These are phyloP conservation scores for Hylaeus anthracinus DNA, from an alignment of 1,140 invertebrate species.

Conservation along the genomic window DNA sequence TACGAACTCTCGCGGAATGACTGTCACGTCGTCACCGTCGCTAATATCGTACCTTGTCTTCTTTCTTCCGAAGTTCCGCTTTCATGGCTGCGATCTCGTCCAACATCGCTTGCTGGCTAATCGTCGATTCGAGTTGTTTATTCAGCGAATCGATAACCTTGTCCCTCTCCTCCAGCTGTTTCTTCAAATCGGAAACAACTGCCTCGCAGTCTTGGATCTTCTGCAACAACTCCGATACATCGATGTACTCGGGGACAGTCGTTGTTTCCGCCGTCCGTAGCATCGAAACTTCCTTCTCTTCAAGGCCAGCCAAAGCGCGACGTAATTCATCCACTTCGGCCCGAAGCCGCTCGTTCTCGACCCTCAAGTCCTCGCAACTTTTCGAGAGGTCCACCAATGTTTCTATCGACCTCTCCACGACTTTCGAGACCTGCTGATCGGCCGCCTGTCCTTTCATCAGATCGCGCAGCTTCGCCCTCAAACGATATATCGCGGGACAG, in stretches of 20 bases:
- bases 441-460: constrained; percentile 68
- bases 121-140: constrained; percentile 50
- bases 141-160: constrained; percentile 51
- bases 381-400: constrained; percentile 65
- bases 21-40: too few species aligned
- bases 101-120: constrained; percentile 47
- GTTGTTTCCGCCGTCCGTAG: not conserved
- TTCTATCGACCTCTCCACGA: constrained; percentile 68
- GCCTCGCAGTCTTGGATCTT: constrained; percentile 52
- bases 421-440: constrained; percentile 63
- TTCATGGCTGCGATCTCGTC: constrained; percentile 53
- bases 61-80: constrained; percentile 58
- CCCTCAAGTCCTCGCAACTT: constrained; percentile 63
- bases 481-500: constrained; percentile 70
- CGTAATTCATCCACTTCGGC: constrained; percentile 52
- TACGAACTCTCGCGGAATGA: too few species aligned
- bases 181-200: constrained; percentile 57
- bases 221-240: constrained; percentile 27
- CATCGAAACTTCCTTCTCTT: not conserved
- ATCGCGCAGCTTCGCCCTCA: constrained; percentile 70
- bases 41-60: constrained; percentile 57
- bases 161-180: constrained; percentile 63
- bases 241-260: constrained; percentile 24
- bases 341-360: constrained; percentile 63
- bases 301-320: constrained; percentile 19